phyloP scores from a whole-genome alignment of 2,888 invertebrate genomes.

The Leptopilina syphax region DNA sequence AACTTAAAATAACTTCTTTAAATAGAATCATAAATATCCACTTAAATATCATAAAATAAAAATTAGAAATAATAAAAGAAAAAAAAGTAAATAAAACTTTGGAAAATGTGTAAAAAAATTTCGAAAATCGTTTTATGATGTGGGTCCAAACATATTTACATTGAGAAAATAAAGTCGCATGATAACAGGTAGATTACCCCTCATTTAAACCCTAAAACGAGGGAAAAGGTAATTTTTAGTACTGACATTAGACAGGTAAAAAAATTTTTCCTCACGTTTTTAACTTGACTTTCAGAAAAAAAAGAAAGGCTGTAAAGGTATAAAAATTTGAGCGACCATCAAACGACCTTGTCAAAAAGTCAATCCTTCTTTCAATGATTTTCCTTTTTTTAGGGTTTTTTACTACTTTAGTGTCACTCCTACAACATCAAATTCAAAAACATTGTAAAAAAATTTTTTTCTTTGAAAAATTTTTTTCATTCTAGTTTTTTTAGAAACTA shows the following conservation, averaged over 20 bases:
- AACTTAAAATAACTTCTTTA: too few relatives aligned
- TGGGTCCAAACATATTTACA: background rate
- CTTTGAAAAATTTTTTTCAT: too few relatives aligned
- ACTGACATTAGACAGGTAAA: slow-evolving; percentile 27
- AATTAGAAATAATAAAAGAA: too few relatives aligned
- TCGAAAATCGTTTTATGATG: slow-evolving; percentile 15
- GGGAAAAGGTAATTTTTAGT: slow-evolving; percentile 10
- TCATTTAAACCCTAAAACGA: slow-evolving; percentile 27
- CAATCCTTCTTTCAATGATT: slow-evolving; percentile 45
- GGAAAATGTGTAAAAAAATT: background rate
- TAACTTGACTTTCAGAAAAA: background rate
- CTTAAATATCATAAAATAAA: too few relatives aligned
- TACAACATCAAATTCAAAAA: too few relatives aligned
- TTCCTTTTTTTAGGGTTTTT: background rate
- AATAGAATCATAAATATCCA: too few relatives aligned
- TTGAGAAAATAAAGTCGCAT: background rate
- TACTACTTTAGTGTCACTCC: too few relatives aligned
- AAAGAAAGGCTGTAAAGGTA: slow-evolving; percentile 15
- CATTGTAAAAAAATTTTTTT: too few relatives aligned
- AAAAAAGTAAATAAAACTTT: too few relatives aligned
- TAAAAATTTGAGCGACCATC: slow-evolving; percentile 33
- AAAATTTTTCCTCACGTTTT: background rate
- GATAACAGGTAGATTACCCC: slow-evolving; percentile 36
- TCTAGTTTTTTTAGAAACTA: too few relatives aligned
- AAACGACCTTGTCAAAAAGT: slow-evolving; percentile 53